These are phyloP conservation scores for Eristalis arbustorum DNA, from an alignment of 2,888 invertebrate genomes.

Conservation along the genomic window DNA sequence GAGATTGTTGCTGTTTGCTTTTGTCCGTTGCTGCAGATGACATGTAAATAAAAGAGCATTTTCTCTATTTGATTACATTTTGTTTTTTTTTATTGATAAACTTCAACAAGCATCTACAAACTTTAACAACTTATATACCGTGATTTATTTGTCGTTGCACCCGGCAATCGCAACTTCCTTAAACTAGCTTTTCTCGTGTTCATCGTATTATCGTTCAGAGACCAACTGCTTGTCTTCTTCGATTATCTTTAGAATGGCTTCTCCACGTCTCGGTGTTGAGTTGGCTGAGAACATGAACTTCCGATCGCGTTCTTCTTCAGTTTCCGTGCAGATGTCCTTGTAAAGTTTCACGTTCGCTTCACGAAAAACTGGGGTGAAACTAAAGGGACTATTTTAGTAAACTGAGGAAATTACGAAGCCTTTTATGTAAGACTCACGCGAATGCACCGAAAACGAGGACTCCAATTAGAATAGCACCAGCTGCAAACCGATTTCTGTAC, in stretches of 20 bases:
- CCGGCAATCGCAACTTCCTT: constrained; percentile 75
- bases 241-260: constrained; percentile 73
- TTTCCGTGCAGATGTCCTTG: constrained; percentile 47
- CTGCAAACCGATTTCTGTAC: constrained; percentile 82
- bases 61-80: constrained; percentile 3
- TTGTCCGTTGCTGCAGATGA: constrained; percentile 71
- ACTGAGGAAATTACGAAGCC: background rate
- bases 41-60: constrained; percentile 37
- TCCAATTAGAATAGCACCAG: constrained; percentile 80
- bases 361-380: constrained; percentile 75
- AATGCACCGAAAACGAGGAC: constrained; percentile 74
- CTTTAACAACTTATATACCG: constrained; percentile 73
- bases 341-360: constrained; percentile 73
- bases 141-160: constrained; percentile 37
- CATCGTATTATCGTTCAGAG: constrained; percentile 70
- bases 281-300: constrained; percentile 73
- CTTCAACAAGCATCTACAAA: constrained; percentile 36
- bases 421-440: constrained; percentile 72
- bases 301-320: constrained; percentile 75
- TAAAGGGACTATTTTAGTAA: constrained; percentile 52
- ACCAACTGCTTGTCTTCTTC: constrained; percentile 73
- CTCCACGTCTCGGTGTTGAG: constrained; percentile 72
- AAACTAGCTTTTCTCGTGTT: constrained; percentile 76
- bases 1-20: constrained; percentile 70
- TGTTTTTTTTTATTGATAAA: constrained; percentile 69